phyloP scores from a whole-genome alignment of 1,140 invertebrate genomes.

The Drosophila lacteicornis region DNA sequence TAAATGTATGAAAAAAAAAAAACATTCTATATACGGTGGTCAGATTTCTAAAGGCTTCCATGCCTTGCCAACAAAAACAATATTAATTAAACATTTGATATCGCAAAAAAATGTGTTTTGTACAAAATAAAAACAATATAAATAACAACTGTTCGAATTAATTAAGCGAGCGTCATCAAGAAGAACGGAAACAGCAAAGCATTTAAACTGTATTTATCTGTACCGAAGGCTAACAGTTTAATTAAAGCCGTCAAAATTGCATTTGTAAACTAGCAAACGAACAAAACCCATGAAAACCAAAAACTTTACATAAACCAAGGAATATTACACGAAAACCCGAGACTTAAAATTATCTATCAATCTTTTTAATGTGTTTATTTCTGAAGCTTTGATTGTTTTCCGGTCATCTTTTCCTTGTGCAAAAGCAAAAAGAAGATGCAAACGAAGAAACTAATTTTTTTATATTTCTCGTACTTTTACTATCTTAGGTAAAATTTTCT shows the following conservation, averaged over 20 bases:
- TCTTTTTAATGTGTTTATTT: conserved; percentile 38
- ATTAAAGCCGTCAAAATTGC: conserved; percentile 75
- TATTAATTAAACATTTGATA: conserved; percentile 59
- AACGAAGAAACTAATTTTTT: conserved; percentile 49
- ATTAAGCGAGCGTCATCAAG: conserved; percentile 50
- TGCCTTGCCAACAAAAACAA: conserved; percentile 50
- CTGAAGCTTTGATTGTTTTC: conserved; percentile 41
- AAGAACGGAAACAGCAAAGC: conserved; percentile 61
- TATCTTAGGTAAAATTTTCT: conserved; percentile 65
- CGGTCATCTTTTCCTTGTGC: conserved; percentile 40
- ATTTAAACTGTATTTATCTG: conserved; percentile 78
- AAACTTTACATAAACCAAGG: conserved; percentile 15
- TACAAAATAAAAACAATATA: conserved; percentile 35
- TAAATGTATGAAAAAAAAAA: conserved; percentile 50
- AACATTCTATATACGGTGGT: conserved; percentile 44
- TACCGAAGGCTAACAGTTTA: conserved; percentile 63
- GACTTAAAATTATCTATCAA: conserved; percentile 22
- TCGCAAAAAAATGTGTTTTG: conserved; percentile 56
- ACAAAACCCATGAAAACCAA: conserved; percentile 28
- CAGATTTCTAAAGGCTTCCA: conserved; percentile 41
- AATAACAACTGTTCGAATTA: conserved; percentile 55
- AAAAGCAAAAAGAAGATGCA: conserved; percentile 36
- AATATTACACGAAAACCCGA: conserved; percentile 22
- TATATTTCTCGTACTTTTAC: conserved; percentile 50
- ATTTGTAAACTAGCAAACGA: conserved; percentile 73